Base-by-base conservation (phyloP, 2,888 invertebrate genomes). In the Mesoligia furuncula region DNA sequence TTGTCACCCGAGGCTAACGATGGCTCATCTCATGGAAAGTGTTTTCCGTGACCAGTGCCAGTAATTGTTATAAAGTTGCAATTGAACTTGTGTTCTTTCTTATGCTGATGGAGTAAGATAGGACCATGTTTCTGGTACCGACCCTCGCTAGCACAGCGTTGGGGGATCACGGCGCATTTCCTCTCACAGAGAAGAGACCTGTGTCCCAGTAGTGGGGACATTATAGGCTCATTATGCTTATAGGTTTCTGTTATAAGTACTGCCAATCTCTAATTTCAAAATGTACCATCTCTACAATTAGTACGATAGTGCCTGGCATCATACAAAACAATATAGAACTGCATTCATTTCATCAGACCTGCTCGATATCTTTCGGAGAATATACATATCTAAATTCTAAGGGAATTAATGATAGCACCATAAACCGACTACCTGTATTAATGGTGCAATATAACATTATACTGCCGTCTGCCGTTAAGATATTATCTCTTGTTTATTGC, bases 391-490 rank as follows among this genome's bases (percentile, higher is more conserved):
- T 51, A 11, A 11, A 24, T 6, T 59, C 15, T 27, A 42, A 15
- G 31, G 15, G 51, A 75, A 79, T 75, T 45, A 75, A 80, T 75
- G 48, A 67, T 67, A 57, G 54, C 65, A 42, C 48, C 54, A 67
- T 81, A 79, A 71, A 79, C 57, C 57, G 13, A 36, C 66, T 42
- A 70, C 54, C 45, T 17, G 62, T 27, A 51, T 78, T 79, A 62
- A 81, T 71, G 70, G 66, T 72, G 84, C 61, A 67, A 81, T 81
- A 81, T 81, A 81, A 79, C 48, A 79, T 83, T 81, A 79, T 81
- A 81, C 85, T 71, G 17, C 69, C 80, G 80, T 39, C 66, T 59
- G 51, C 65, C 48, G 64, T 79, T 51, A 65, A 73, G 85, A 85
- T 74, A 85, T 74, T 45, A 85, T 81, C 75, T 72, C 57, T 45